Conservation (phyloP, 1,140 invertebrate species). For the Charaxes varanes region DNA sequence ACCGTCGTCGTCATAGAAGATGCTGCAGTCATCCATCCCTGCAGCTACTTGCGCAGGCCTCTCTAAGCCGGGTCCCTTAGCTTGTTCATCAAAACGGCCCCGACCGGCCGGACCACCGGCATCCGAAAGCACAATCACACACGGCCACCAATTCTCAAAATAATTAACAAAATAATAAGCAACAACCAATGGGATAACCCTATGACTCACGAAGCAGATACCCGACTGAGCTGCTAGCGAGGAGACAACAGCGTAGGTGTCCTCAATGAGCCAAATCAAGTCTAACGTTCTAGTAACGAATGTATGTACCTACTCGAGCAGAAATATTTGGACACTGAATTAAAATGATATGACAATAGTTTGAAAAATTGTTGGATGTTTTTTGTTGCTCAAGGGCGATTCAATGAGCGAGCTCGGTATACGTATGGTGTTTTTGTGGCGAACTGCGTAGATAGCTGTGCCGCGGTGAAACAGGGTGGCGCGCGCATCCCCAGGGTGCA, state of each 20-base stretch:
- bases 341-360: conserved; percentile 31
- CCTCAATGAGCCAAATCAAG: conserved; percentile 39
- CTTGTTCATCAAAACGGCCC: conserved; percentile 40
- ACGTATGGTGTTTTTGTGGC: conserved; percentile 52
- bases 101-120: conserved; percentile 44
- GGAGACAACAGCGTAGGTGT: conserved; percentile 40
- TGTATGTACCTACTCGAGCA: conserved; percentile 24
- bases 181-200: conserved; percentile 51
- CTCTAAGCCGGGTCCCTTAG: conserved; percentile 40
- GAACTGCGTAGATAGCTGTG: conserved; percentile 61
- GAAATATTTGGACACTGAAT: conserved; percentile 27
- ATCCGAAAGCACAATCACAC: conserved; percentile 46
- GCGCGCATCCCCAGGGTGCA: conserved; percentile 62
- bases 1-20: conserved; percentile 67
- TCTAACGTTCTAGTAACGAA: conserved; percentile 24
- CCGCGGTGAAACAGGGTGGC: conserved; percentile 44
- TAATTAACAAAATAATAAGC: conserved; percentile 36
- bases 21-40: conserved; percentile 64
- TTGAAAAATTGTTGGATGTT: conserved; percentile 26
- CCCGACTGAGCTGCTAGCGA: conserved; percentile 30
- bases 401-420: conserved; percentile 35
- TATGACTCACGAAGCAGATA: conserved; percentile 54
- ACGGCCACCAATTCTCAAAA: conserved; percentile 28
- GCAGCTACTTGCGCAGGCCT: conserved; percentile 40
- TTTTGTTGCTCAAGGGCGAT: conserved; percentile 50